Conservation (phyloP, 1,140 invertebrate genomes). For the Meloidogyne chitwoodi region DNA sequence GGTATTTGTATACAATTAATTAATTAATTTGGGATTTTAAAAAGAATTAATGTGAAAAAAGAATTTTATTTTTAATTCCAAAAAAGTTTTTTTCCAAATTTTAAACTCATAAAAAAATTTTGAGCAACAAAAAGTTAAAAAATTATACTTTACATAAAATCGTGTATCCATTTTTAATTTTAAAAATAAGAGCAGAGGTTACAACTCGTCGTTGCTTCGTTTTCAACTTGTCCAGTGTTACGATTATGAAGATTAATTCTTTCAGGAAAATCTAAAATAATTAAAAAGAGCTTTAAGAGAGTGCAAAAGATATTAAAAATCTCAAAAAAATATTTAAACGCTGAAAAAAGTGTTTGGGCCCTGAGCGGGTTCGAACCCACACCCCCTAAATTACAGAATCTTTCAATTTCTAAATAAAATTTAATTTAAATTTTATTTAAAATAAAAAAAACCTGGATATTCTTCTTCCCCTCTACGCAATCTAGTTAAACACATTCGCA, state of each 20-base stretch:
- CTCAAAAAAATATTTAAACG: no score
- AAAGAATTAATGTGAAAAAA: no score
- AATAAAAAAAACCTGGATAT: neutral
- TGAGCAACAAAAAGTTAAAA: neutral
- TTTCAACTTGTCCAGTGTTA: neutral
- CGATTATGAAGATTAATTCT: neutral
- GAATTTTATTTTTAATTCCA: no score
- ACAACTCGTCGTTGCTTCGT: neutral
- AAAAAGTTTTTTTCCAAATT: no score
- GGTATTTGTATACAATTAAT: no score
- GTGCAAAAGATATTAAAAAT: no score
- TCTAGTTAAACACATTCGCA: neutral
- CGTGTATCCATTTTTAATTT: neutral
- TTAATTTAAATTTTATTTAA: neutral
- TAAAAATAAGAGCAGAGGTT: neutral
- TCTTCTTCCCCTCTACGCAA: neutral
- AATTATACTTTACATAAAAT: neutral
- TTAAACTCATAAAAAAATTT: neutral
- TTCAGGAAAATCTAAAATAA: neutral
- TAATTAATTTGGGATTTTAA: no score
- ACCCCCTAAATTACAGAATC: no score
- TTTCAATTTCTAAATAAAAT: neutral
- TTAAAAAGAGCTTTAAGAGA: neutral
- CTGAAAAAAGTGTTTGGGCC: no score
- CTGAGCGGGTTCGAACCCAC: no score